A percentile compares a stretch with the other conserved stretches of the same genome.
Conservation (phyloP, 1,140 invertebrate genomes). For the Platyscapa corneri region DNA sequence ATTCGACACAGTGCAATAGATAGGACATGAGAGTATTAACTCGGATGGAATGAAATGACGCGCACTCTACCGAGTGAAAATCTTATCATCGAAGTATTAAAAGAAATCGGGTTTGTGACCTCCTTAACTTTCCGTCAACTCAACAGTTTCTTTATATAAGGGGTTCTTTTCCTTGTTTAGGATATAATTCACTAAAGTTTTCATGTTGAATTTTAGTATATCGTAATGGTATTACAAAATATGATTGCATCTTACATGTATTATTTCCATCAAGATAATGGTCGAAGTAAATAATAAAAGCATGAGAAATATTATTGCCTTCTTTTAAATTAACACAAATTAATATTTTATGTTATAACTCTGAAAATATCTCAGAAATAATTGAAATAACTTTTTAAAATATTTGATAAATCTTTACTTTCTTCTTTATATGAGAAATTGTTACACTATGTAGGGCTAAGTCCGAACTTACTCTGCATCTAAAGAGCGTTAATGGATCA, state of each 20-base stretch:
- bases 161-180: neutral
- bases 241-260: neutral
- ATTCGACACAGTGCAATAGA: slow-evolving; percentile 9
- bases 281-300: no score
- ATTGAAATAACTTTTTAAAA: no score
- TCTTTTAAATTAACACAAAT: neutral
- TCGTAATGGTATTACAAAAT: neutral
- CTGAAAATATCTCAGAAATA: no score
- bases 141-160: neutral
- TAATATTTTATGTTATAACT: no score
- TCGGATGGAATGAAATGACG: slow-evolving; percentile 8
- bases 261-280: neutral
- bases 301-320: no score
- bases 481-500: neutral
- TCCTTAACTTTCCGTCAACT: slow-evolving; percentile 32
- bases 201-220: slow-evolving; percentile 6
- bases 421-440: no score
- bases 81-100: slow-evolving; percentile 35
- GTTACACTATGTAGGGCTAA: neutral
- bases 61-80: slow-evolving; percentile 35
- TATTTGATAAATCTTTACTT: no score
- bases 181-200: neutral
- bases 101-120: slow-evolving; percentile 31
- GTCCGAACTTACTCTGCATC: neutral
- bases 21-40: neutral